Conservation (phyloP, 2,888 invertebrate species). For the Crepidodera aurea region DNA sequence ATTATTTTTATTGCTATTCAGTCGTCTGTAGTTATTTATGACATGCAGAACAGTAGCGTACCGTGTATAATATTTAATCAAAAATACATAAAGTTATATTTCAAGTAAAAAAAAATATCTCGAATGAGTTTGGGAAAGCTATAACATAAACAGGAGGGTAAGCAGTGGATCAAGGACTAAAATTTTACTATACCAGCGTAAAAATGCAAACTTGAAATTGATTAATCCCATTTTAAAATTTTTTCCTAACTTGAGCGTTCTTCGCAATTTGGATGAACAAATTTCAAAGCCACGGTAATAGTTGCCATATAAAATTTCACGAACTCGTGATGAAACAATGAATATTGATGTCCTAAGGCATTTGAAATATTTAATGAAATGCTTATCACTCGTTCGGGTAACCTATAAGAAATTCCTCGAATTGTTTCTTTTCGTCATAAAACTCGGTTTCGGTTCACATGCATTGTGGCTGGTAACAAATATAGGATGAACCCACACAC, state of each 20-base stretch:
- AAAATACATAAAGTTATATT: too few relatives aligned
- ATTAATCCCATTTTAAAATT: conserved; percentile 1
- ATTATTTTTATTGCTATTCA: too few relatives aligned
- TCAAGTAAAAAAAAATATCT: too few relatives aligned
- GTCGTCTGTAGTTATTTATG: too few relatives aligned
- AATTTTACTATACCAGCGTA: too few relatives aligned
- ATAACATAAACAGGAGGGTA: too few relatives aligned
- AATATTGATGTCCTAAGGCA: conserved; percentile 28
- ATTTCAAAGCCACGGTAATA: conserved; percentile 26
- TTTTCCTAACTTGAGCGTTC: not conserved
- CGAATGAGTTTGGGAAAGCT: too few relatives aligned
- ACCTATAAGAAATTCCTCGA: conserved; percentile 33
- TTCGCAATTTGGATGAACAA: conserved; percentile 22
- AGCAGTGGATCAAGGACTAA: too few relatives aligned
- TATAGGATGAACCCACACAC: conserved; percentile 17
- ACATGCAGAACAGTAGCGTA: too few relatives aligned
- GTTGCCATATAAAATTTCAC: conserved; percentile 29
- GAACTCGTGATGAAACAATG: conserved; percentile 36
- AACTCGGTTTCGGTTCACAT: conserved; percentile 31
- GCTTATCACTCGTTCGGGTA: conserved; percentile 33
- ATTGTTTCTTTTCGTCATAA: conserved; percentile 33
- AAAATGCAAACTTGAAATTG: too few relatives aligned
- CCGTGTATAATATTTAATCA: too few relatives aligned
- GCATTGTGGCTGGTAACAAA: conserved; percentile 19
- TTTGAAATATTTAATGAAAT: conserved; percentile 34